Conservation (phyloP, 2,113 vertebrate genomes). For the Semicossyphus pulcher region DNA sequence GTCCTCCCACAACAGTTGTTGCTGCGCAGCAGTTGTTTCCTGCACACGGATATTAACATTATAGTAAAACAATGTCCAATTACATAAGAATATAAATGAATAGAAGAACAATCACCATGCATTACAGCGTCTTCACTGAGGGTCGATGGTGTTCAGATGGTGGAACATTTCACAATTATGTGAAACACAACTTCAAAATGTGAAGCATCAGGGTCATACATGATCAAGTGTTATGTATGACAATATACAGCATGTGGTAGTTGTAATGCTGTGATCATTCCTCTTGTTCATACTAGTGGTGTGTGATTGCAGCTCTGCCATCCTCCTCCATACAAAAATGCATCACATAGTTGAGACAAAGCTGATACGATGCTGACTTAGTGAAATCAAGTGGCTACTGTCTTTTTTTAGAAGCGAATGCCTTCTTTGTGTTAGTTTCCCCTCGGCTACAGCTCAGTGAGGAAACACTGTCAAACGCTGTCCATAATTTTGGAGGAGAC, state of each 20-base stretch:
- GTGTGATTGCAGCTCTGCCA: neutral
- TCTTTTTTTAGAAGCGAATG: conserved; percentile 1
- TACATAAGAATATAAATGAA: no score
- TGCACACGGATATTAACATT: conserved; percentile 10
- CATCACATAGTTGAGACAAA: neutral
- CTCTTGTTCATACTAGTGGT: neutral
- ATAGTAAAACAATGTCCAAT: conserved; percentile 8
- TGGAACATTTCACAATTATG: neutral
- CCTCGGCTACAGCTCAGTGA: neutral
- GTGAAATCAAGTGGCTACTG: neutral
- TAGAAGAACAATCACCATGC: neutral
- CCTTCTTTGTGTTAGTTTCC: neutral
- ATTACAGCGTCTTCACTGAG: no score
- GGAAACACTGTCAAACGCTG: conserved; percentile 7
- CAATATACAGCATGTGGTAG: no score
- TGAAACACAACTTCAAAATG: neutral
- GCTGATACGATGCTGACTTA: neutral
- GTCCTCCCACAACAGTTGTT: conserved; percentile 22
- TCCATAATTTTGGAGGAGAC: neutral
- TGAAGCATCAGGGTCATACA: no score
- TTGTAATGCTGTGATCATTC: neutral
- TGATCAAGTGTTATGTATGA: no score
- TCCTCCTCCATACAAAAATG: neutral
- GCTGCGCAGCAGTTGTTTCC: conserved; percentile 31
- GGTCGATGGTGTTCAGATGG: no score